Conservation (phyloP, 2,888 invertebrate species). For the Chaetogeoica ovagalla region DNA sequence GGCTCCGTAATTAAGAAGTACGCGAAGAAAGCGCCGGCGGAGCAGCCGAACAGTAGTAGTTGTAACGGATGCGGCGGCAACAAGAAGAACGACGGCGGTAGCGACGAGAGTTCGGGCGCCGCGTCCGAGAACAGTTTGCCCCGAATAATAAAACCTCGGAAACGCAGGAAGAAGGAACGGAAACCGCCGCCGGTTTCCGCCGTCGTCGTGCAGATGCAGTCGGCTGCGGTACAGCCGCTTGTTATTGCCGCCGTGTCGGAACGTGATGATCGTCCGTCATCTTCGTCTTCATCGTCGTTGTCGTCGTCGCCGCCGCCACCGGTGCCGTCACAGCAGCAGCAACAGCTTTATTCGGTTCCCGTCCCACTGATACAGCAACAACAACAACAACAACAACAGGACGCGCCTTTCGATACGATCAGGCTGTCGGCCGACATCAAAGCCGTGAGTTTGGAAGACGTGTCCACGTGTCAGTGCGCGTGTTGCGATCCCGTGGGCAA, state of each 20-base stretch:
- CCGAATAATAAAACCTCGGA: slow-evolving; percentile 85
- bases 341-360: neutral
- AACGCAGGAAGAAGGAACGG: slow-evolving; percentile 85
- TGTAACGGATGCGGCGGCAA: slow-evolving; percentile 55
- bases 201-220: neutral
- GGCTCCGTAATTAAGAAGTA: slow-evolving; percentile 10
- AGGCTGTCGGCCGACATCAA: slow-evolving; percentile 45
- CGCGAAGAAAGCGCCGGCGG: slow-evolving; percentile 15
- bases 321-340: slow-evolving; percentile 15
- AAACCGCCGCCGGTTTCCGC: slow-evolving; percentile 63
- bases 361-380: neutral
- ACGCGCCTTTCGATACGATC: slow-evolving; percentile 44
- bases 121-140: slow-evolving; percentile 74
- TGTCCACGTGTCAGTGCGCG: slow-evolving; percentile 70
- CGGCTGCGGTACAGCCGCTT: slow-evolving; percentile 13
- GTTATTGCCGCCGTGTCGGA: neutral
- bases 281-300: slow-evolving; percentile 9
- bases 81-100: slow-evolving; percentile 27
- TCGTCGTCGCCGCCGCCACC: neutral
- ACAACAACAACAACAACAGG: slow-evolving; percentile 20
- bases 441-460: slow-evolving; percentile 49
- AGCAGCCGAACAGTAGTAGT: slow-evolving; percentile 24
- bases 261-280: slow-evolving; percentile 48
- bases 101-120: slow-evolving; percentile 42
- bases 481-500: slow-evolving; percentile 76